phyloP scores from a whole-genome alignment of 2,888 invertebrate species.

The Anaspis maculata region DNA sequence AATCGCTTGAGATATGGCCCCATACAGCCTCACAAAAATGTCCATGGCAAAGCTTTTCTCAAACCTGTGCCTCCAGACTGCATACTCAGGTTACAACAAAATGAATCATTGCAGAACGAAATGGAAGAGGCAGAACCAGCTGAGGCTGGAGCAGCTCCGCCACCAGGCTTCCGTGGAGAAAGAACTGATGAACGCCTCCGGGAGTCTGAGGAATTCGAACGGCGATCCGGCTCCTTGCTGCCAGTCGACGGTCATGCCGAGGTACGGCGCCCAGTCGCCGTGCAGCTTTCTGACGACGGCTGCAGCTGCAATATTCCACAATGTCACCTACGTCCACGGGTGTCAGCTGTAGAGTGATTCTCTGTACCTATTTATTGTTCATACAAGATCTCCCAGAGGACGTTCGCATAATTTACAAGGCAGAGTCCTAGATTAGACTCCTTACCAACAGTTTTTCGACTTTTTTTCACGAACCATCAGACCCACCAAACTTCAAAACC shows the following conservation, averaged over 20 bases:
- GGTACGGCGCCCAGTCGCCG: constrained; percentile 38
- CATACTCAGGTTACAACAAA: too few relatives aligned
- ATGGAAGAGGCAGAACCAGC: constrained; percentile 84
- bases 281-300: constrained; percentile 63
- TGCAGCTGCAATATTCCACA: constrained; percentile 64
- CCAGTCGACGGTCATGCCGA: constrained; percentile 28
- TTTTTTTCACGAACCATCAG: too few relatives aligned
- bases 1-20: too few relatives aligned
- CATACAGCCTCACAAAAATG: too few relatives aligned
- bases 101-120: constrained; percentile 58
- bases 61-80: too few relatives aligned
- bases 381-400: too few relatives aligned
- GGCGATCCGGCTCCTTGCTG: constrained; percentile 35
- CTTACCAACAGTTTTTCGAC: too few relatives aligned
- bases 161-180: constrained; percentile 76
- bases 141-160: constrained; percentile 74
- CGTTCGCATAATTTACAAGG: too few relatives aligned
- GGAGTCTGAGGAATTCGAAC: constrained; percentile 23
- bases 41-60: too few relatives aligned
- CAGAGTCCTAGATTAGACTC: too few relatives aligned
- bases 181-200: constrained; percentile 46
- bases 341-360: constrained; percentile 59
- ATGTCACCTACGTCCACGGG: constrained; percentile 65
- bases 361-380: too few relatives aligned
- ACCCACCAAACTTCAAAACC: too few relatives aligned